phyloP scores from a whole-genome alignment of 2,888 invertebrate species.

The Papilio protenor region DNA sequence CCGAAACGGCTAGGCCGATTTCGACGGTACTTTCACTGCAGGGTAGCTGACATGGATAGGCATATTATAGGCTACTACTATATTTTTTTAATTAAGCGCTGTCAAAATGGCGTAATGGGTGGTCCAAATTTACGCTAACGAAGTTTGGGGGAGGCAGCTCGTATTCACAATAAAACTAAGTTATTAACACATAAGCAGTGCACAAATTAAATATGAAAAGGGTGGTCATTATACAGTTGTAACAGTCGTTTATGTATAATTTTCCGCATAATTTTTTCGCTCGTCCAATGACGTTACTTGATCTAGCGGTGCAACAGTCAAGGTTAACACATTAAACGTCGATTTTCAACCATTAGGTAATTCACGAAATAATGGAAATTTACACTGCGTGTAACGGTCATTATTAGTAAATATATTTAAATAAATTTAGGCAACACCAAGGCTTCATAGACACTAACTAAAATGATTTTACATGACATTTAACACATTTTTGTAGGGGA shows the following conservation, averaged over 20 bases:
- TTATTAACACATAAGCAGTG: background rate
- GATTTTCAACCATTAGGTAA: slow-evolving; percentile 26
- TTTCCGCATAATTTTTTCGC: slow-evolving; percentile 18
- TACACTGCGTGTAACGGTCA: background rate
- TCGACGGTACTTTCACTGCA: too few species aligned
- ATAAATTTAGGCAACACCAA: background rate
- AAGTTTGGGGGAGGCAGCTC: too few species aligned
- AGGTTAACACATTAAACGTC: slow-evolving; percentile 16
- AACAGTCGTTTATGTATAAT: slow-evolving; percentile 21
- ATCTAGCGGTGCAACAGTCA: slow-evolving; percentile 18
- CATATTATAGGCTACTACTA: too few species aligned
- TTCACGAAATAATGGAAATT: slow-evolving; percentile 14
- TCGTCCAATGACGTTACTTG: slow-evolving; percentile 26
- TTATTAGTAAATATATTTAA: background rate
- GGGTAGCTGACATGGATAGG: too few species aligned
- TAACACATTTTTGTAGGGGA: too few species aligned
- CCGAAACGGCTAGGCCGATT: too few species aligned
- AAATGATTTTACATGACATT: too few species aligned
- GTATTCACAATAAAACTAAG: too few species aligned
- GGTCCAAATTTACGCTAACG: too few species aligned
- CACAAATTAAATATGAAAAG: background rate
- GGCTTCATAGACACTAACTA: too few species aligned
- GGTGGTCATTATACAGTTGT: slow-evolving; percentile 6
- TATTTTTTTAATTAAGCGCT: too few species aligned
- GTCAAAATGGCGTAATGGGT: too few species aligned